phyloP scores from a whole-genome alignment of 2,113 vertebrate species.

The Eidolon helvum region DNA sequence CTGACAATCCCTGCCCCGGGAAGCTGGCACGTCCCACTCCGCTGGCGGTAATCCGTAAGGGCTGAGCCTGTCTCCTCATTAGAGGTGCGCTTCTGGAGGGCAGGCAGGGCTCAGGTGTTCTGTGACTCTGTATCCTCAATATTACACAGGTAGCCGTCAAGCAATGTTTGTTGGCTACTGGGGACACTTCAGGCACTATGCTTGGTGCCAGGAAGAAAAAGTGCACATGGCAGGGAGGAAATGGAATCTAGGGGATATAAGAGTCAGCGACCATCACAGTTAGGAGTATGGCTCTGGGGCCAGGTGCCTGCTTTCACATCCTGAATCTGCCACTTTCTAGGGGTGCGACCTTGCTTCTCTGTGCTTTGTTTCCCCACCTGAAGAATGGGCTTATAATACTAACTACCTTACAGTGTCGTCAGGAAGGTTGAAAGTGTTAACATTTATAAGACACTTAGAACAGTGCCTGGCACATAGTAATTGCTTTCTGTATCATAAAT shows the following conservation, averaged over 20 bases:
- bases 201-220: background rate
- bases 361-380: background rate
- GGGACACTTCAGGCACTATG: background rate
- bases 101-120: background rate
- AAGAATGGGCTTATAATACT: background rate
- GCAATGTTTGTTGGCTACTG: background rate
- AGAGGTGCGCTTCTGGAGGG: too few species aligned
- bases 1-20: background rate
- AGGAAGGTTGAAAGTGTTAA: background rate
- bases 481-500: background rate
- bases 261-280: background rate
- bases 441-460: background rate
- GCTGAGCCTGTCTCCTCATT: background rate
- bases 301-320: background rate
- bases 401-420: background rate
- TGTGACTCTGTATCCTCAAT: background rate
- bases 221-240: background rate
- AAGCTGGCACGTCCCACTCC: too few species aligned
- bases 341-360: background rate
- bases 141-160: too few species aligned
- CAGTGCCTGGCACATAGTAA: background rate
- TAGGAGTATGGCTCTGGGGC: background rate
- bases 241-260: rapidly evolving
- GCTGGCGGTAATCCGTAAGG: background rate
- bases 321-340: background rate